phyloP scores from a whole-genome alignment of 2,797 vertebrate species.

The Coregonus ussuriensis region DNA sequence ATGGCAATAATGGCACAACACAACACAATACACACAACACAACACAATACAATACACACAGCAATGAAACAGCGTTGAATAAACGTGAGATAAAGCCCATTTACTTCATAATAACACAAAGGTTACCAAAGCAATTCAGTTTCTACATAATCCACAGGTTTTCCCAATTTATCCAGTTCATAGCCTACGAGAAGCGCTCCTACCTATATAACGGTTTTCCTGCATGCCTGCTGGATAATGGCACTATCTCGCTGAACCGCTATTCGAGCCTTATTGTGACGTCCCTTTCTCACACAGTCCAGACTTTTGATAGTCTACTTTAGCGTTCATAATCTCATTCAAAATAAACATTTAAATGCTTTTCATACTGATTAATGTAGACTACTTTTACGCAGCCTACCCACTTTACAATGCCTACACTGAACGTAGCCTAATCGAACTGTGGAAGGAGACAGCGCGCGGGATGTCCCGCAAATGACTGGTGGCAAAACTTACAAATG shows the following conservation, averaged over 20 bases:
- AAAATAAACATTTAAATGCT: not conserved
- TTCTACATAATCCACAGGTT: conserved; percentile 29
- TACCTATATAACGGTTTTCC: conserved; percentile 61
- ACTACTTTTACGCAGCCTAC: too few relatives aligned
- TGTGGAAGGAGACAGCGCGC: conserved; percentile 7
- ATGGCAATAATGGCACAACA: not conserved
- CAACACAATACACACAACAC: not conserved
- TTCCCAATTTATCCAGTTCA: conserved; percentile 8
- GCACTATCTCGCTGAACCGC: conserved; percentile 33
- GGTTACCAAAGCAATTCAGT: not conserved
- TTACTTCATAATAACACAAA: not conserved
- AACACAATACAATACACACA: not conserved
- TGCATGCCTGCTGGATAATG: conserved; percentile 39
- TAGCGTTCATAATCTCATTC: conserved; percentile 2
- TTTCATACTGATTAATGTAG: not conserved
- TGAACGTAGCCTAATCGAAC: conserved; percentile 5
- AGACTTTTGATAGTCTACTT: conserved; percentile 32
- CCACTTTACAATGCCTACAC: conserved; percentile 14
- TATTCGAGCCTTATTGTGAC: conserved; percentile 20
- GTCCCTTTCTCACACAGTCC: conserved; percentile 12
- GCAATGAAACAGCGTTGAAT: not conserved
- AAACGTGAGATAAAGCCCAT: not conserved
- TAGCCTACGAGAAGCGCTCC: conserved; percentile 20
- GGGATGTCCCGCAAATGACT: conserved; percentile 38
- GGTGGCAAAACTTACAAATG: conserved; percentile 37